Base-by-base conservation (phyloP, 1,140 invertebrate species). In the Euwallacea similis region DNA sequence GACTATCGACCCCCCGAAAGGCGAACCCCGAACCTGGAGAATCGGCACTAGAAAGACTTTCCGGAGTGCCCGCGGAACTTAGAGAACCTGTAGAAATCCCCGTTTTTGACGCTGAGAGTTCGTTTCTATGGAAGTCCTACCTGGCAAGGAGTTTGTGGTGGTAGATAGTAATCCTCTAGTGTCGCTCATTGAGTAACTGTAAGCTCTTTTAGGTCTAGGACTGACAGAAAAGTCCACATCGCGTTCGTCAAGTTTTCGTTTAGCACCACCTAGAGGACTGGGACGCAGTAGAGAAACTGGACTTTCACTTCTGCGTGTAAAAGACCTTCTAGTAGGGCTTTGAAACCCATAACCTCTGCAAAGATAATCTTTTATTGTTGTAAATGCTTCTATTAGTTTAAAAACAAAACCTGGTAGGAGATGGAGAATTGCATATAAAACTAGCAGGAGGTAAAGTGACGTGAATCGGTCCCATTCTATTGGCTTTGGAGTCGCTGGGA, bases 271-370 rank as follows among this genome's bases (percentile, higher is more conserved):
- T 73, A 92, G 82, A 43, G 87, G 86, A 47, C 90, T 90, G 8
- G 91, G 89, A 21, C 93, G 85, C 81, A 95, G 88, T 33, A 33
- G 21, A 33, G 21, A 33, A 74, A 94, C 94, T 7, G 93, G 93
- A 75, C 92, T 94, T 69, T 93, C 87, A 77, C 92, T 94, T 43
- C 93, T 86, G 54, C 91, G 86, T 66, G 90, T 87, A 80, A 92
- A 93, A 13, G 87, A 87, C 77, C 90, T 65, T 79, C 83, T 60
- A 74, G 83, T 75, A 75, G 83, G 73, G 58, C 75, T 78, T 77
- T 84, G 83, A 69, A 84, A 76, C 10, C 70, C 70, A 67, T 66
- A 61, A 44, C 58, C 15, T 56, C 62, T 71, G 21, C n/a, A 65
- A 64, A 44, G 11, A 56, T 15, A 15, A 56, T 9, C 9, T 11